phyloP scores from a whole-genome alignment of 1,140 invertebrate genomes.

The Atta cephalotes region DNA sequence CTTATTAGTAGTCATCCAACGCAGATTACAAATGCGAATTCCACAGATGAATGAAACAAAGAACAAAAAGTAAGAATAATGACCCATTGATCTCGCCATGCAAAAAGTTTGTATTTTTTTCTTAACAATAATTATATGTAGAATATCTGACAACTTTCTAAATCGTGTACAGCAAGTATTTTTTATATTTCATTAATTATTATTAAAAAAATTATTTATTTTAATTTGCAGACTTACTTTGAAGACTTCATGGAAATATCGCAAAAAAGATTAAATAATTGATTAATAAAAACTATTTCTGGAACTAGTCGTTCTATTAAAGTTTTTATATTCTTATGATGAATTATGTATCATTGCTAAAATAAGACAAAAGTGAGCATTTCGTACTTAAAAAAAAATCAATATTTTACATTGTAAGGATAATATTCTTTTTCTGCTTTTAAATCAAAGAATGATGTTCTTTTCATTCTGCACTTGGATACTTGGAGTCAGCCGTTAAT shows the following conservation, averaged over 20 bases:
- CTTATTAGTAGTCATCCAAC: conserved; percentile 25
- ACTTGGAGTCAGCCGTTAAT: conserved; percentile 18
- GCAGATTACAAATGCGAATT: background rate
- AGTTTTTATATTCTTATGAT: background rate
- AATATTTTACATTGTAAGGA: background rate
- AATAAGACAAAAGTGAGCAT: background rate
- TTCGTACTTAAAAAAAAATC: background rate
- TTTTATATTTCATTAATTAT: background rate
- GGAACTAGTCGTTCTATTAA: background rate
- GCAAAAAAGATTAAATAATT: background rate
- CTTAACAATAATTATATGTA: background rate
- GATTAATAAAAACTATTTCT: background rate
- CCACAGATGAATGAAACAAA: conserved; percentile 15
- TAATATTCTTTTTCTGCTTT: background rate
- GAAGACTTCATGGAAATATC: background rate
- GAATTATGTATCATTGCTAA: background rate
- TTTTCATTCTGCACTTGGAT: background rate
- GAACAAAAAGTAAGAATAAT: background rate
- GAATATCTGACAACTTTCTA: background rate
- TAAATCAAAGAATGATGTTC: conserved; percentile 2
- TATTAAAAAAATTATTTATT: conserved; percentile 6
- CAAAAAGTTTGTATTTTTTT: background rate
- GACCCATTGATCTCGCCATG: background rate
- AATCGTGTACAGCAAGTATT: background rate
- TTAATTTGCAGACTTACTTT: background rate